phyloP scores from a whole-genome alignment of 2,797 vertebrate species.

The Sternarchorhynchus goeldii region DNA sequence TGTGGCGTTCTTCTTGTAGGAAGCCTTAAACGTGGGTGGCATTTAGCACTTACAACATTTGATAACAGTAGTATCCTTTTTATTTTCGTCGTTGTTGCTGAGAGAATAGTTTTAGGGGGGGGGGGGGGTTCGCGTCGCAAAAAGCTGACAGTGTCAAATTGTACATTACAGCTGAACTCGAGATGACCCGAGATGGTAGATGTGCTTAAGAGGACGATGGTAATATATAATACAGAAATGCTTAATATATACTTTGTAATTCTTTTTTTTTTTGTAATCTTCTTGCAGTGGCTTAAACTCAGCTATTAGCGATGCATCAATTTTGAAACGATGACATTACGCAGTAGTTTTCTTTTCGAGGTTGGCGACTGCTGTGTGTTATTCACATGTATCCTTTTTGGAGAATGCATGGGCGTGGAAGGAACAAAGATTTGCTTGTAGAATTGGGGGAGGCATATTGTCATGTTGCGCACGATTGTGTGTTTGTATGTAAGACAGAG shows the following conservation, averaged over 20 bases:
- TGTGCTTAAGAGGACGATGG: conserved; percentile 17
- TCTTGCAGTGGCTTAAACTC: background rate
- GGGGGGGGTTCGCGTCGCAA: background rate
- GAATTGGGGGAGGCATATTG: conserved; percentile 59
- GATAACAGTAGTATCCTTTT: conserved; percentile 4
- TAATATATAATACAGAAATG: conserved; percentile 13
- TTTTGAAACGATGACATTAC: background rate
- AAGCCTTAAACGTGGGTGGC: background rate
- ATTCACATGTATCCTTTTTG: conserved; percentile 66
- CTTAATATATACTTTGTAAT: conserved; percentile 8
- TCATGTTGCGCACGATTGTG: conserved; percentile 38
- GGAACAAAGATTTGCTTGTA: conserved; percentile 68
- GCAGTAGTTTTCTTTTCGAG: conserved; percentile 37
- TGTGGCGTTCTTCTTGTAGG: background rate
- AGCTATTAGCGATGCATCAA: background rate
- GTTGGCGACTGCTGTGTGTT: conserved; percentile 53
- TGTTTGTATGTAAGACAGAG: conserved; percentile 40
- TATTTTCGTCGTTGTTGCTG: background rate
- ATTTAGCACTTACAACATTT: conserved; percentile 12
- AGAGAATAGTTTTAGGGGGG: background rate
- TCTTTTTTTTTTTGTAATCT: background rate
- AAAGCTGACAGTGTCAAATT: conserved; percentile 26
- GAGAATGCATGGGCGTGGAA: conserved; percentile 63
- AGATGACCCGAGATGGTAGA: conserved; percentile 22
- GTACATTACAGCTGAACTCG: conserved; percentile 40